phyloP scores from a whole-genome alignment of 2,113 vertebrate genomes.

The Craseonycteris thonglongyai region DNA sequence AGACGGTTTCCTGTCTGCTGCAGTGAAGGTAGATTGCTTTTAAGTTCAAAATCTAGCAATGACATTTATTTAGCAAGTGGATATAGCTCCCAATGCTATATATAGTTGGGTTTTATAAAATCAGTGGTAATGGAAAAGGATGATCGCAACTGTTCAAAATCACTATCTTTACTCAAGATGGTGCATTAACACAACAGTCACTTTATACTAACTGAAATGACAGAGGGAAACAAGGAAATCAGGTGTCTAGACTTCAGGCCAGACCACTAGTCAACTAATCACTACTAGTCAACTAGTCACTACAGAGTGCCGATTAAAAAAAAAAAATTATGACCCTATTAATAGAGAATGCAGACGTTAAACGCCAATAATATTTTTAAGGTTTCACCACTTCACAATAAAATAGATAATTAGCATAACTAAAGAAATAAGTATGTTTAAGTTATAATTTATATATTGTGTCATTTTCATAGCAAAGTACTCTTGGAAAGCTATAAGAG shows the following conservation, averaged over 20 bases:
- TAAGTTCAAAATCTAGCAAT: slow-evolving; percentile 52
- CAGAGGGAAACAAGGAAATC: not conserved
- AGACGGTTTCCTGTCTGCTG: slow-evolving; percentile 38
- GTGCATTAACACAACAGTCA: not conserved
- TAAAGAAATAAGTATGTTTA: slow-evolving; percentile 2
- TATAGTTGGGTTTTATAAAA: not conserved
- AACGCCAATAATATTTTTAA: not conserved
- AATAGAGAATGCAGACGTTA: slow-evolving; percentile 9
- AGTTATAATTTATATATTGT: slow-evolving; percentile 7
- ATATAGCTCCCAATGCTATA: not conserved
- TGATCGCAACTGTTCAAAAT: not conserved
- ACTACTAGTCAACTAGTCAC: not conserved
- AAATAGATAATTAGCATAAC: not conserved
- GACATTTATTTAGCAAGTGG: slow-evolving; percentile 58
- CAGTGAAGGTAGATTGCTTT: slow-evolving; percentile 64
- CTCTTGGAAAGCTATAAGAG: not conserved
- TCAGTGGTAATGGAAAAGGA: not conserved
- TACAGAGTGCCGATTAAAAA: no score
- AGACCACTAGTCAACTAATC: not conserved
- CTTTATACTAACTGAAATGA: not conserved
- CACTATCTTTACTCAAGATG: not conserved
- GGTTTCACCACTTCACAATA: not conserved
- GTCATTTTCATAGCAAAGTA: not conserved
- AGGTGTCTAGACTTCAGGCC: not conserved
- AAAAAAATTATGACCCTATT: not conserved